Evolutionary conservation across 2,797 vertebrate species (phyloP).

Genomic region (Enteromius anoplus): DNA sequence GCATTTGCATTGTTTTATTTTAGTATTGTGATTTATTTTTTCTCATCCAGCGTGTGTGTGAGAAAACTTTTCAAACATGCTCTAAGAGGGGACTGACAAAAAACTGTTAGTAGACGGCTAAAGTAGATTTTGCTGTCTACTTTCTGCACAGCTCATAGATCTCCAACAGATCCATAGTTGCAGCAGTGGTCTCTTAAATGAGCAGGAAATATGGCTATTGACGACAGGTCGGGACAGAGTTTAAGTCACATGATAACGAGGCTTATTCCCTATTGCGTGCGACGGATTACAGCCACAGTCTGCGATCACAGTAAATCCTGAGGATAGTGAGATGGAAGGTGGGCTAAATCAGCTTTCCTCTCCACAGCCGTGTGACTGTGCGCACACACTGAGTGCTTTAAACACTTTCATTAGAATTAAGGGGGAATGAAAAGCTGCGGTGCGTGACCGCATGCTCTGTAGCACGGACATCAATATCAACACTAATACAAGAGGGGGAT

Average conservation of each 20-base stretch:
- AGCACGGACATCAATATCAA: slow-evolving; percentile 49
- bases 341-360: slow-evolving; percentile 55
- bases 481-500: slow-evolving; percentile 30
- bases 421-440: slow-evolving; percentile 24
- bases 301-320: slow-evolving; percentile 56
- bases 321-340: slow-evolving; percentile 48
- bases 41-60: too few species aligned
- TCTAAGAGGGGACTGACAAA: background rate
- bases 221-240: slow-evolving; percentile 36
- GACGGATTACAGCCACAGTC: slow-evolving; percentile 47
- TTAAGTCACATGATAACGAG: slow-evolving; percentile 51
- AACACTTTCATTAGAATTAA: slow-evolving; percentile 53
- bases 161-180: slow-evolving; percentile 31
- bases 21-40: too few species aligned
- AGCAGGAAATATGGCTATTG: slow-evolving; percentile 53
- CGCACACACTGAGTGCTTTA: slow-evolving; percentile 10
- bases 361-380: slow-evolving; percentile 14
- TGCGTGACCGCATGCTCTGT: slow-evolving; percentile 39
- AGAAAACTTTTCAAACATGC: background rate
- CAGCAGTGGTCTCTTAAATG: slow-evolving; percentile 39
- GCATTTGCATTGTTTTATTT: too few species aligned
- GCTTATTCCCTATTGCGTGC: slow-evolving; percentile 53
- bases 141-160: slow-evolving; percentile 33
- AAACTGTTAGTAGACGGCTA: background rate
- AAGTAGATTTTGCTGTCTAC: background rate